Percentiles rank a stretch among this genome's conserved stretches.
phyloP scores from a whole-genome alignment of 2,888 invertebrate species.

The Clistopyga incitator region DNA sequence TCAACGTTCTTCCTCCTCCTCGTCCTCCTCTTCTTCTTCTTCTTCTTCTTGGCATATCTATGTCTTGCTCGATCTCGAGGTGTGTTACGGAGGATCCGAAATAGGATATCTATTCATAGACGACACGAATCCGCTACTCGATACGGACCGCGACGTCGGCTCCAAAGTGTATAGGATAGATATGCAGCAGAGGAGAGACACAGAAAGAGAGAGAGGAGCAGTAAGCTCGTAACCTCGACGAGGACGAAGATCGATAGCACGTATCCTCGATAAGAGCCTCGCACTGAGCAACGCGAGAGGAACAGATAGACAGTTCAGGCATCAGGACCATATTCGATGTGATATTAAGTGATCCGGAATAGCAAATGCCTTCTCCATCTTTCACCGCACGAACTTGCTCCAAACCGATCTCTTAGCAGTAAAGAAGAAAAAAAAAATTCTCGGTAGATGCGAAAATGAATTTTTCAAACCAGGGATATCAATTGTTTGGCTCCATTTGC shows the following conservation, averaged over 20 bases:
- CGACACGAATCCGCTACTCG: constrained; percentile 69
- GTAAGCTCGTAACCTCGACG: constrained; percentile 43
- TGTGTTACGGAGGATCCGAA: constrained; percentile 68
- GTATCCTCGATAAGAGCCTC: constrained; percentile 36
- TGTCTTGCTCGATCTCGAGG: constrained; percentile 36
- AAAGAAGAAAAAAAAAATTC: background rate
- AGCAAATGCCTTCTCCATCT: constrained; percentile 5
- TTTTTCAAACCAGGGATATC: too few species aligned
- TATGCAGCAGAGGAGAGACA: constrained; percentile 22
- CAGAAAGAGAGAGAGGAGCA: constrained; percentile 15
- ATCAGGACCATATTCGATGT: constrained; percentile 8
- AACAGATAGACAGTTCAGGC: background rate
- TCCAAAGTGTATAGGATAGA: constrained; percentile 56
- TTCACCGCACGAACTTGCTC: background rate
- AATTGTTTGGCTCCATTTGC: too few species aligned
- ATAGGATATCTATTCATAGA: constrained; percentile 75
- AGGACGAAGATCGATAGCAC: constrained; percentile 63
- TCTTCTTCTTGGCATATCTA: constrained; percentile 9
- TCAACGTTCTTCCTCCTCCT: too few species aligned
- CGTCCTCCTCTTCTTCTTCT: too few species aligned
- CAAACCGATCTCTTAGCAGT: background rate
- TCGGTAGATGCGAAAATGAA: background rate
- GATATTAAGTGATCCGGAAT: constrained; percentile 8
- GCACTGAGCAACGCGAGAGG: constrained; percentile 8
- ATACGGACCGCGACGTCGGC: constrained; percentile 66